These are phyloP conservation scores for Nomada fabriciana DNA, from an alignment of 2,888 invertebrate species.

Conservation along the genomic window DNA sequence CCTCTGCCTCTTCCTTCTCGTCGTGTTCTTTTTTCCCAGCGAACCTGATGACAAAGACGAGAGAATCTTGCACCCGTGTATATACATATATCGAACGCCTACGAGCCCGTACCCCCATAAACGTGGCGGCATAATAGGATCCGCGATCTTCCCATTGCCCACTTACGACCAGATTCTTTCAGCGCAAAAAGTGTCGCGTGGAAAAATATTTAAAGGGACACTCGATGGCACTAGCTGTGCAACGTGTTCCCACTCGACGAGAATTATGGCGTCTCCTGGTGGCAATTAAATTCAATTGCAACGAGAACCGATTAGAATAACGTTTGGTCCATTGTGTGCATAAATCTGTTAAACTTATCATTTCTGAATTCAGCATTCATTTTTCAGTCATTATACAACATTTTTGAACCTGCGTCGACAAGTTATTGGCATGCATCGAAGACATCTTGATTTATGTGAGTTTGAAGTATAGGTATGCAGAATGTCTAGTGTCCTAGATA, in stretches of 20 bases:
- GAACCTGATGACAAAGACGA: conserved; percentile 55
- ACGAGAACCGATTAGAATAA: no score
- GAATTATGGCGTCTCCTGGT: conserved; percentile 20
- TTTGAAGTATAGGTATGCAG: no score
- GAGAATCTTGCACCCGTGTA: conserved; percentile 29
- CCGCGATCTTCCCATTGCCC: conserved; percentile 67
- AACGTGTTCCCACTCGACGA: background rate
- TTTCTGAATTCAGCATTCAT: no score
- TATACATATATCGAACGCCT: conserved; percentile 33
- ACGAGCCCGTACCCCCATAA: conserved; percentile 58
- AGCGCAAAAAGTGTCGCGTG: conserved; percentile 2
- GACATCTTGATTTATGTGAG: no score
- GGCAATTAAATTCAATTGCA: background rate
- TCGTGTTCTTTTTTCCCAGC: conserved; percentile 30
- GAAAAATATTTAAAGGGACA: background rate
- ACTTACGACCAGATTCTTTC: conserved; percentile 68
- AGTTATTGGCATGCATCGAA: no score
- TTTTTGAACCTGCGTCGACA: no score
- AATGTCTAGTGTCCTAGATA: no score
- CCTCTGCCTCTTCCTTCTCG: conserved; percentile 47
- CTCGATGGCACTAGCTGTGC: background rate
- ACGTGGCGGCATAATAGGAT: conserved; percentile 64
- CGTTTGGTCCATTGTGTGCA: no score
- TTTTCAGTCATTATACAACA: no score
- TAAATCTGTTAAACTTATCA: no score